Evolutionary conservation across 2,888 invertebrate genomes (phyloP), one percentile per base, ranked within the genome.

Genomic region (Proisotoma minuta): DNA sequence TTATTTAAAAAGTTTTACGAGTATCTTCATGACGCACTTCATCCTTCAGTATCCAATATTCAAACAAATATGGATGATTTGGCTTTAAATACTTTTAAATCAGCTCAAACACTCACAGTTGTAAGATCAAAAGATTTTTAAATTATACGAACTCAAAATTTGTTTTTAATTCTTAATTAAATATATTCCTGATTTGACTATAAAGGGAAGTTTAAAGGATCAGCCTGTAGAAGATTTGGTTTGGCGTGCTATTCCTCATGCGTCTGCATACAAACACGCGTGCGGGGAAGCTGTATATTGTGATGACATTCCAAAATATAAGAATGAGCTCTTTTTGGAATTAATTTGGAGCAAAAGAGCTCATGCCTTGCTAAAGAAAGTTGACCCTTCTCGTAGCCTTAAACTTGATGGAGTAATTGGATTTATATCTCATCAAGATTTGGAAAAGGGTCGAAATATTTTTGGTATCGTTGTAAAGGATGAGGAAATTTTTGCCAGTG

Each of bases 231-330:
- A 79, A 50, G 91, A 93, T 78, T 82, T 87, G 22, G 84, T 96
- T n/a, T 92, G 94, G 0, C 82, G 87, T 62, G 89, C 94, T 0
- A 78, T 90, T 53, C 82, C 87, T 0, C 96, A 96, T 76, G 78
- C 83, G 51, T 88, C 94, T 12, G 94, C 91, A 0, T 83, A 83
- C 49, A 93, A 94, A 76, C 97, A 97, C 79, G 88, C 88, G 1
- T 88, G 92, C 0, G 75, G 70, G 23, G 69, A 70, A 58, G 72
- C 72, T 4, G 47, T 89, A 57, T 97, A 95, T 76, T 87, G 88
- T 69, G 94, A 94, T 76, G 97, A 97, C 76, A 87, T 93, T 73
- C 91, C 92, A 0, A 79, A 77, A 52, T 83, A 83, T 66, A 83
- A 85, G 74, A 85, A 86, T 56, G 94, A 95, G 77, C 79, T 94